phyloP scores from a whole-genome alignment of 2,113 vertebrate genomes.

The Scolopax mira region DNA sequence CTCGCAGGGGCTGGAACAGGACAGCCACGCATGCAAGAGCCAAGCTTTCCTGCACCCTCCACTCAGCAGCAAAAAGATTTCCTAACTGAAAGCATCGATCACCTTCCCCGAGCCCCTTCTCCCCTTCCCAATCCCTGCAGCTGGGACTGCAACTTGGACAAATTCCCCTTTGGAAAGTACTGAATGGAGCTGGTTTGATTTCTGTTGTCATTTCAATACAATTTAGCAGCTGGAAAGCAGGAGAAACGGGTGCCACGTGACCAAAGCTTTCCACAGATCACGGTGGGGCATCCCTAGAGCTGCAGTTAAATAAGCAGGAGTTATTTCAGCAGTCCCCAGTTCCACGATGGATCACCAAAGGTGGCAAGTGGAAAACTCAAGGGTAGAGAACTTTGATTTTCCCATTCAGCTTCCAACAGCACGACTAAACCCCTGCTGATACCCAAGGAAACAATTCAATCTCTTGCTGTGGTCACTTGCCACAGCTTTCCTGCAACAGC shows the following conservation, averaged over 20 bases:
- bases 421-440: too few species aligned
- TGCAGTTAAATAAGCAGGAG: neutral
- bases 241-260: neutral
- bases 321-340: neutral
- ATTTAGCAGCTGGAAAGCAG: neutral
- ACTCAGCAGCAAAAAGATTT: neutral
- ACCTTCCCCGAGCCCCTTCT: neutral
- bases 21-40: neutral
- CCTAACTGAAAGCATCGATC: neutral
- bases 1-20: neutral
- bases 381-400: neutral
- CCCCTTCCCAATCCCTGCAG: neutral
- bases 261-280: neutral
- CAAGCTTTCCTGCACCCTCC: neutral
- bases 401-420: too few species aligned
- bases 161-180: neutral
- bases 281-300: accelerated
- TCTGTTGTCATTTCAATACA: neutral
- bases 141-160: neutral
- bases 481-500: neutral
- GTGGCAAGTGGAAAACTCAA: neutral
- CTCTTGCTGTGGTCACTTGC: neutral
- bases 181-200: neutral
- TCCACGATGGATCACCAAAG: neutral
- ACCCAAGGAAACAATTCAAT: too few species aligned